Percentiles rank a stretch among this genome's conserved stretches.
These are phyloP conservation scores for Herpetotheres cachinnans DNA, from an alignment of 2,113 vertebrate species.

Conservation along the genomic window DNA sequence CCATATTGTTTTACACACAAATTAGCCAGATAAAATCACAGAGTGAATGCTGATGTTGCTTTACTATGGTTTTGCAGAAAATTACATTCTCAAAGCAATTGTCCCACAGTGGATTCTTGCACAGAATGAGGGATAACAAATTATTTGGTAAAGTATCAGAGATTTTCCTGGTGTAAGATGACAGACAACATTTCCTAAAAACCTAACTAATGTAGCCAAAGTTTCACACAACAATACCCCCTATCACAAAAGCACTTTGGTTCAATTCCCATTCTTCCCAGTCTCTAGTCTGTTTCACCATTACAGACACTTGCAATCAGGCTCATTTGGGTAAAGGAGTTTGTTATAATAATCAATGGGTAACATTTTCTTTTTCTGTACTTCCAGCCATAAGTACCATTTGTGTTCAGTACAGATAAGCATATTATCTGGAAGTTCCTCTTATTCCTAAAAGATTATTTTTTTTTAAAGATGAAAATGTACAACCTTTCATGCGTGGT, in stretches of 20 bases:
- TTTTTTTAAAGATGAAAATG: neutral
- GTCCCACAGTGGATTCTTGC: neutral
- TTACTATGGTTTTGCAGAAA: neutral
- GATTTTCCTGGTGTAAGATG: neutral
- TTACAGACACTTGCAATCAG: neutral
- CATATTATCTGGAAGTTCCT: neutral
- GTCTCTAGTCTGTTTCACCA: neutral
- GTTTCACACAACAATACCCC: neutral
- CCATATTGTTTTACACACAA: neutral
- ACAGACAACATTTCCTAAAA: neutral
- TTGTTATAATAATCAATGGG: neutral
- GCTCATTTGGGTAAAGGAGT: neutral
- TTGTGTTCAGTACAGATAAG: neutral
- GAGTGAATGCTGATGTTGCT: neutral
- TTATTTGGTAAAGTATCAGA: neutral
- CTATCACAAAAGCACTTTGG: neutral
- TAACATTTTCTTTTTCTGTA: neutral
- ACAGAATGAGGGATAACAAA: neutral
- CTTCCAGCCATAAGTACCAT: neutral
- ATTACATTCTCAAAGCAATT: neutral
- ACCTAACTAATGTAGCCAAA: neutral
- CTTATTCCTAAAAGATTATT: neutral
- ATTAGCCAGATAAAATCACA: neutral
- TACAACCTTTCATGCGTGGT: neutral
- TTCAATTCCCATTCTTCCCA: neutral